A percentile compares a stretch with the other conserved stretches of the same genome.
phyloP scores from a whole-genome alignment of 1,140 invertebrate genomes.

The Procambarus clarkii region DNA sequence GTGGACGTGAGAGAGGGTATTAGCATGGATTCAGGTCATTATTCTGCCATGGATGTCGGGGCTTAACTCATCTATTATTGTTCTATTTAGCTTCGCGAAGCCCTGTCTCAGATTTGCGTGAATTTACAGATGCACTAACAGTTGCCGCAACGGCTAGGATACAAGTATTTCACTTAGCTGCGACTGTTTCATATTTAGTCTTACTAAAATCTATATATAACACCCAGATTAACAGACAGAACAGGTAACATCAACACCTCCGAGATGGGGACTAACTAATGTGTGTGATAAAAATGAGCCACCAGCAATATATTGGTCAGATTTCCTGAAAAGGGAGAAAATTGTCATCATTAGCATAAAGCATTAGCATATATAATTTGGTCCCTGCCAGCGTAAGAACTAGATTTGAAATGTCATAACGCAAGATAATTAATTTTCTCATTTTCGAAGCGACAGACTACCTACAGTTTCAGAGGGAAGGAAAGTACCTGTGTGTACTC shows the following conservation, averaged over 20 bases:
- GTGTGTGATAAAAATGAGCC: background rate
- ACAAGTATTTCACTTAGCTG: no score
- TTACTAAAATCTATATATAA: no score
- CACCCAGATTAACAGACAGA: background rate
- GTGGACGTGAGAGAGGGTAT: no score
- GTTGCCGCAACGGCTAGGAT: no score
- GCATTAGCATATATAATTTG: slow-evolving; percentile 35
- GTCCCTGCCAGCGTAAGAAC: slow-evolving; percentile 33
- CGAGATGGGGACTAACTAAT: background rate
- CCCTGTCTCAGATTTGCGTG: no score
- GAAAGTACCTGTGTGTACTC: no score
- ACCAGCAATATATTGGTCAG: background rate
- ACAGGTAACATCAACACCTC: background rate
- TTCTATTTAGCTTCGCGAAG: no score
- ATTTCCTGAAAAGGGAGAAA: background rate
- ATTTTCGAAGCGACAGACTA: slow-evolving; percentile 17
- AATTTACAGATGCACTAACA: no score
- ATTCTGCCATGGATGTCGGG: no score
- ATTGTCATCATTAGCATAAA: slow-evolving; percentile 20
- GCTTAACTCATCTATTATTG: no score
- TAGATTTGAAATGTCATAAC: slow-evolving; percentile 33
- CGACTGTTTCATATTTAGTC: no score
- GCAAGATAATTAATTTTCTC: slow-evolving; percentile 37
- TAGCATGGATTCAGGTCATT: no score
- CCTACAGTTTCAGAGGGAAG: background rate